Evolutionary conservation across 2,797 vertebrate species (phyloP).

Genomic region (Poeciliopsis turneri): DNA sequence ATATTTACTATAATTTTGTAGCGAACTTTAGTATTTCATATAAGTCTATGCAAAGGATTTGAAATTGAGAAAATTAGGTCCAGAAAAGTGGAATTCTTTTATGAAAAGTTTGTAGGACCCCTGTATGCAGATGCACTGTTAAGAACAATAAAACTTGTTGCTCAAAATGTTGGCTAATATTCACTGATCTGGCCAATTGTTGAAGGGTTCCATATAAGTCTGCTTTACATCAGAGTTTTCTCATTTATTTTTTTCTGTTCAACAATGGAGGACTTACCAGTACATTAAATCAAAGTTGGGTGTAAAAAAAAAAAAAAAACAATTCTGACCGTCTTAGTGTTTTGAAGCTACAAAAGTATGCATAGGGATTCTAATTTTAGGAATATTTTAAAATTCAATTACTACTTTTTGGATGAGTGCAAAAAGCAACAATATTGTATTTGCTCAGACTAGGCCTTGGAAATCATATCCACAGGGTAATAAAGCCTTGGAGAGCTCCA

Average conservation of each 20-base stretch:
- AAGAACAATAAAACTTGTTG: constrained; percentile 1
- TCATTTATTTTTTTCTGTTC: background rate
- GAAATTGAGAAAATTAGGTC: background rate
- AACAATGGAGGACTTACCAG: background rate
- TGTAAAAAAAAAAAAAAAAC: background rate
- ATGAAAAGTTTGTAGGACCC: background rate
- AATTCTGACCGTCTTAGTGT: background rate
- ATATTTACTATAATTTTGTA: background rate
- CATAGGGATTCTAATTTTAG: background rate
- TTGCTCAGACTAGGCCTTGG: background rate
- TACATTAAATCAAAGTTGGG: background rate
- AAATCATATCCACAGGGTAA: background rate
- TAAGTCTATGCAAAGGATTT: background rate
- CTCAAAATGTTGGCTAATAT: background rate
- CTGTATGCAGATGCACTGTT: background rate
- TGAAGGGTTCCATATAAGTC: background rate
- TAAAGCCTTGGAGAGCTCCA: background rate
- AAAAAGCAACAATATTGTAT: background rate
- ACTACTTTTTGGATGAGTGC: background rate
- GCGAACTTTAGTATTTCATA: background rate
- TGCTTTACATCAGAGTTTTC: background rate
- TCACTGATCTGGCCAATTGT: background rate
- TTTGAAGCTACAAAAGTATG: background rate
- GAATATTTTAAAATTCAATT: background rate
- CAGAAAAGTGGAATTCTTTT: background rate